A percentile compares a stretch with the other conserved stretches of the same genome.
These are phyloP conservation scores for Metopolophium dirhodum DNA, from an alignment of 1,140 invertebrate genomes.

Conservation along the genomic window DNA sequence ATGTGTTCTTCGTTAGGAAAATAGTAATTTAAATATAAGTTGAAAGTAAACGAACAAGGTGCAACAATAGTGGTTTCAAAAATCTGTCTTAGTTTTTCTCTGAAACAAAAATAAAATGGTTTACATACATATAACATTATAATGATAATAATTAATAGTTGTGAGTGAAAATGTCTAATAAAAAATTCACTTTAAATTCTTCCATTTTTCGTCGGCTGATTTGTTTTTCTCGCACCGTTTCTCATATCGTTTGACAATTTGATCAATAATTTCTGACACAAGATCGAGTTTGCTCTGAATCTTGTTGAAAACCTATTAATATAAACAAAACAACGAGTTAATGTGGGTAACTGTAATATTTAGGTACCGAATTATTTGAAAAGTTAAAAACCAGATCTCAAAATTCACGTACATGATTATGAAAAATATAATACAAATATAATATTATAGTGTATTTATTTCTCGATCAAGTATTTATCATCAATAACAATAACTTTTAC, in stretches of 20 bases:
- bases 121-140: not conserved
- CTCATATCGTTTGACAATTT: not conserved
- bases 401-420: not conserved
- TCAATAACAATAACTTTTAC: not conserved
- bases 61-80: not conserved
- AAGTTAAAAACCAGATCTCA: not conserved
- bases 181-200: slow-evolving; percentile 33
- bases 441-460: not conserved
- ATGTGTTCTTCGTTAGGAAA: slow-evolving; percentile 24
- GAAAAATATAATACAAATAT: not conserved
- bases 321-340: not conserved
- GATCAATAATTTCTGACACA: not conserved
- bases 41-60: slow-evolving; percentile 41
- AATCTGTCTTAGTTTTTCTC: not conserved
- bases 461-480: not conserved
- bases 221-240: not conserved
- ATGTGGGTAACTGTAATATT: not conserved
- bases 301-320: slow-evolving; percentile 39
- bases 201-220: slow-evolving; percentile 13
- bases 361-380: not conserved
- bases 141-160: not conserved
- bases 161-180: not conserved
- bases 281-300: slow-evolving; percentile 32
- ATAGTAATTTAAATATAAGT: slow-evolving; percentile 50
- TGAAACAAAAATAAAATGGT: slow-evolving; percentile 5